Percentiles rank a stretch among this genome's conserved stretches.
Evolutionary conservation across 23 tunicate species (phyloP).

Genomic region (Halocynthia roretzi): DNA sequence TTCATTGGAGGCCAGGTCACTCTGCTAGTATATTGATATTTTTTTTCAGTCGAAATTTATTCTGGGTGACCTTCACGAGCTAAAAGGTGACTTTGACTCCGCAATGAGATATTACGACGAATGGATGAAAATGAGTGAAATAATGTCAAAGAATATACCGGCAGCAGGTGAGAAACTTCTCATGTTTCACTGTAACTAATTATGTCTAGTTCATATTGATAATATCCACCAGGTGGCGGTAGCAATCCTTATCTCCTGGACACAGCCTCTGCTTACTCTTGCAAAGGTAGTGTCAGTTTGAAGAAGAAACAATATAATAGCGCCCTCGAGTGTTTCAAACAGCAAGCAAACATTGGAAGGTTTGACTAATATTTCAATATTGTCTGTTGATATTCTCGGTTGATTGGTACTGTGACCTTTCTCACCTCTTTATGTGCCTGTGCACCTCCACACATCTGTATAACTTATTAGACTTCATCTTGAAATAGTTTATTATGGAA

Average conservation of each 20-base stretch:
- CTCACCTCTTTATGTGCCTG: too few species aligned
- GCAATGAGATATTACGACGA: slow-evolving; percentile 33
- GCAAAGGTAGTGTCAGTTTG: slow-evolving; percentile 25
- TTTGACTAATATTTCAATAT: neutral
- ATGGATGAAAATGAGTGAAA: slow-evolving; percentile 26
- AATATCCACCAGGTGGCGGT: too few species aligned
- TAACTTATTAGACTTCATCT: too few species aligned
- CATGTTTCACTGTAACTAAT: neutral
- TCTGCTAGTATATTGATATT: neutral
- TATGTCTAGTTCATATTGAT: too few species aligned
- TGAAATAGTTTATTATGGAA: too few species aligned
- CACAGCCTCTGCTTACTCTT: slow-evolving; percentile 20
- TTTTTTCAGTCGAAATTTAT: slow-evolving; percentile 30
- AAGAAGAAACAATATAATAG: neutral
- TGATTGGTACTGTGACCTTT: too few species aligned
- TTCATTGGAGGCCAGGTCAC: neutral
- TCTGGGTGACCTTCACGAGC: slow-evolving; percentile 55
- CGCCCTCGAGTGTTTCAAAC: slow-evolving; percentile 16
- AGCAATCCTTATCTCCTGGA: slow-evolving; percentile 17
- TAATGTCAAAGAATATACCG: neutral
- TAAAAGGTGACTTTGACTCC: slow-evolving; percentile 19
- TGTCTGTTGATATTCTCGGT: too few species aligned
- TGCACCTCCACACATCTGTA: too few species aligned
- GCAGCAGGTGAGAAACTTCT: neutral
- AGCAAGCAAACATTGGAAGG: slow-evolving; percentile 16